Evolutionary conservation across 2,113 vertebrate species (phyloP).

Genomic region (Scomber japonicus): DNA sequence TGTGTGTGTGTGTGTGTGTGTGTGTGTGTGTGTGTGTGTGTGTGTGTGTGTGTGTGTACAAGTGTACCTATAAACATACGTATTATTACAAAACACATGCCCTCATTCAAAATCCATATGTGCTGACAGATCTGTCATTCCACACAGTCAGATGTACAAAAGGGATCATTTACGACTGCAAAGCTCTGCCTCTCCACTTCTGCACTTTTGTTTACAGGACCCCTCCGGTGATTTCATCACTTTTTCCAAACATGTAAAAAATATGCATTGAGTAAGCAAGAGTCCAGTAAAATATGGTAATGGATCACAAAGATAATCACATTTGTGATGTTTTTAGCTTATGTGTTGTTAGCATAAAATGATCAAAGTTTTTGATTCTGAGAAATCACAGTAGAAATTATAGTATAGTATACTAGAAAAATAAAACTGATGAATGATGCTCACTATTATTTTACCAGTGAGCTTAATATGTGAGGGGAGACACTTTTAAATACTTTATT

Average conservation of each 20-base stretch:
- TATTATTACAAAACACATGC: constrained; percentile 46
- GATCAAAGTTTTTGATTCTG: neutral
- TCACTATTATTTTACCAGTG: neutral
- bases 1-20: no score
- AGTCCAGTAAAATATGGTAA: neutral
- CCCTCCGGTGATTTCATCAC: constrained; percentile 27
- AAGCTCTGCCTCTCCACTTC: neutral
- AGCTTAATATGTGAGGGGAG: fast-evolving
- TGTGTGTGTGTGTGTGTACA: neutral
- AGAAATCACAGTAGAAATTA: neutral
- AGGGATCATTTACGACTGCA: constrained; percentile 8
- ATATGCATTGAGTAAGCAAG: neutral
- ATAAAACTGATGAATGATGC: neutral
- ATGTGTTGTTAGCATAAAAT: constrained; percentile 25
- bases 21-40: neutral
- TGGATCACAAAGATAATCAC: neutral
- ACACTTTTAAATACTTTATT: neutral
- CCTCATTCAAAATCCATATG: constrained; percentile 37
- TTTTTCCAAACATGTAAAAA: neutral
- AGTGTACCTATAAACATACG: constrained; percentile 35
- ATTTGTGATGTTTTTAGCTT: neutral
- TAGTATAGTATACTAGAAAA: neutral
- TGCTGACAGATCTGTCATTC: constrained; percentile 56
- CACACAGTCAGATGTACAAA: neutral
- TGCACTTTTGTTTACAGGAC: constrained; percentile 16